These are phyloP conservation scores for Cheilosia impressa DNA, from an alignment of 2,888 invertebrate genomes.

Conservation along the genomic window DNA sequence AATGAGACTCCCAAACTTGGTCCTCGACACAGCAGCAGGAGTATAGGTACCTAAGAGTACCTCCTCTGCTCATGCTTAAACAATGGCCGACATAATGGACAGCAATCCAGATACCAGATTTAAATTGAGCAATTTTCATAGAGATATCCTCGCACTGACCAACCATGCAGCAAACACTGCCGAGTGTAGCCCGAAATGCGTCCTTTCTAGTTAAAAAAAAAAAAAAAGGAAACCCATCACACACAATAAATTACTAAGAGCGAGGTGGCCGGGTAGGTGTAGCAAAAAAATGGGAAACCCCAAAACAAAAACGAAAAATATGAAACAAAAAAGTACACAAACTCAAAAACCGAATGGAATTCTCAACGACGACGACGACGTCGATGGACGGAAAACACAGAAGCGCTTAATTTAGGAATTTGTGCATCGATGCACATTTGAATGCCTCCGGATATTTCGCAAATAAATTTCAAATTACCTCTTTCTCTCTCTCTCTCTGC, in stretches of 20 bases:
- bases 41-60: neutral
- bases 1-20: constrained; percentile 63
- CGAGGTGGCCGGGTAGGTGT: neutral
- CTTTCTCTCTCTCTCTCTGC: neutral
- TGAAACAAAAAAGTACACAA: constrained; percentile 15
- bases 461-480: constrained; percentile 66
- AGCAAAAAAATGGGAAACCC: constrained; percentile 1
- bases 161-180: constrained; percentile 34
- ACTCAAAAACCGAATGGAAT: constrained; percentile 27
- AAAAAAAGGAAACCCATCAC: neutral
- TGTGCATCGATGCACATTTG: constrained; percentile 70
- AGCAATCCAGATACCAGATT: constrained; percentile 50
- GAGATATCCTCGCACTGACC: constrained; percentile 18
- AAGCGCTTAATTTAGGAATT: constrained; percentile 67
- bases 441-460: constrained; percentile 68
- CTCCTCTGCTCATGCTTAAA: neutral
- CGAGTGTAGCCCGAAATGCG: constrained; percentile 16
- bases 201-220: neutral
- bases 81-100: constrained; percentile 23
- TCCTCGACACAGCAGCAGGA: constrained; percentile 36
- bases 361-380: constrained; percentile 21
- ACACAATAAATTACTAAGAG: constrained; percentile 38
- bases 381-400: constrained; percentile 35
- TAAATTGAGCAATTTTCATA: constrained; percentile 48
- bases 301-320: constrained; percentile 13